phyloP scores from a whole-genome alignment of 2,113 vertebrate genomes.

The Tupaia tana region DNA sequence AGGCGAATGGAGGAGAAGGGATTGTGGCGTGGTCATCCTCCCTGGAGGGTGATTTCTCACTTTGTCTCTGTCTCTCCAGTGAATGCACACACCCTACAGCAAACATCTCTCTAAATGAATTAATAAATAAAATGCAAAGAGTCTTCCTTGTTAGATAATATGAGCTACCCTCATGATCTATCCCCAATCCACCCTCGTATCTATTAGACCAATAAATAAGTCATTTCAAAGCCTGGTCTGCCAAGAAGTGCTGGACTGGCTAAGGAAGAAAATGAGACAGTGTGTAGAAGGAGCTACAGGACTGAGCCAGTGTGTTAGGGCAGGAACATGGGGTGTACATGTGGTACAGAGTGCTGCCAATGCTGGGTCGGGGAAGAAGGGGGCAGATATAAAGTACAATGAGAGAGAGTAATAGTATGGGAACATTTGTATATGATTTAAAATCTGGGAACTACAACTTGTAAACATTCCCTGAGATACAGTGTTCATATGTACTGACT shows the following conservation, averaged over 20 bases:
- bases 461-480: background rate
- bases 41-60: too few relatives aligned
- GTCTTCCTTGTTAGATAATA: background rate
- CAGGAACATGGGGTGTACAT: background rate
- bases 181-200: background rate
- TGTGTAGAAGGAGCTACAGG: background rate
- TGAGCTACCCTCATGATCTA: background rate
- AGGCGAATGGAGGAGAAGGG: too few relatives aligned
- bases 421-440: background rate
- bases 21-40: too few relatives aligned
- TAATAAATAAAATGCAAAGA: background rate
- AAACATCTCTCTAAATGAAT: too few relatives aligned
- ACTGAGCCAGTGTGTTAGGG: background rate
- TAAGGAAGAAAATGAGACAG: background rate
- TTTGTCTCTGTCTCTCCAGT: too few relatives aligned
- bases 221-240: background rate
- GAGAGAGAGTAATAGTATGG: background rate
- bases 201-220: background rate
- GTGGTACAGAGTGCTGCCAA: background rate
- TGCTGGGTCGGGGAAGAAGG: background rate
- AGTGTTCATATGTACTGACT: background rate
- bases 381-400: background rate
- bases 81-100: too few relatives aligned
- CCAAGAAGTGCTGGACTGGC: background rate
- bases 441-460: background rate